Evolutionary conservation across 1,140 invertebrate species (phyloP), one percentile per base, ranked within the genome.

Genomic region (Ceratitis capitata): DNA sequence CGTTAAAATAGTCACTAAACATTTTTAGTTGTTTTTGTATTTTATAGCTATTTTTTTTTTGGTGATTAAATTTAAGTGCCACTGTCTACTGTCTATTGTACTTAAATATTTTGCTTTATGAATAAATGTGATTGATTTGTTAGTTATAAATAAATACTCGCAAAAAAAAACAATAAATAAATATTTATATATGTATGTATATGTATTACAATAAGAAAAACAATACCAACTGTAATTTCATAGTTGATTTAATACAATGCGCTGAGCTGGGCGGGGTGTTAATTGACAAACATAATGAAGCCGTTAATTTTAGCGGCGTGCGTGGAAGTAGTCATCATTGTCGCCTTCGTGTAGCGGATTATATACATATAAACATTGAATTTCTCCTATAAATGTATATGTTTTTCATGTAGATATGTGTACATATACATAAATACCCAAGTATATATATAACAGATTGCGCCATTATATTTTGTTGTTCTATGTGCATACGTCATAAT

Each of bases 101-200:
- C 58, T 61, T 2, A 69, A 39, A 39, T 69, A 35, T 16, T 69
- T 39, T 69, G 47, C n/a, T 69, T 5, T 64, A 35, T 69, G 32
- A 14, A 35, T 78, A 45, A 78, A 45, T 78, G 69, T 78, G 69
- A 78, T 78, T 78, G 69, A 78, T 78, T 78, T 78, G 39, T 78
- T 78, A 45, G 12, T 42, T 78, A 35, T 69, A 35, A 35, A 35
- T 32, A 69, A 16, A 35, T 64, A 64, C 35, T 29, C 56, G 19
- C 4, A n/a, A 26, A 26, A 61, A 32, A 29, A 56, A 56, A 29
- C 5, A 19, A 26, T 23, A 26, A 23, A 78, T 78, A 12, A 9
- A 45, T 78, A 39, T 23, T 61, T 23, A 9, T 39, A 19, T 69
- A 69, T 69, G 19, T 56, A 56, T 19, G 5, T 56, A 5, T n/a